Evolutionary conservation across 1,140 invertebrate genomes (phyloP), one percentile per base, ranked within the genome.

Genomic region (Pomacea maculata): DNA sequence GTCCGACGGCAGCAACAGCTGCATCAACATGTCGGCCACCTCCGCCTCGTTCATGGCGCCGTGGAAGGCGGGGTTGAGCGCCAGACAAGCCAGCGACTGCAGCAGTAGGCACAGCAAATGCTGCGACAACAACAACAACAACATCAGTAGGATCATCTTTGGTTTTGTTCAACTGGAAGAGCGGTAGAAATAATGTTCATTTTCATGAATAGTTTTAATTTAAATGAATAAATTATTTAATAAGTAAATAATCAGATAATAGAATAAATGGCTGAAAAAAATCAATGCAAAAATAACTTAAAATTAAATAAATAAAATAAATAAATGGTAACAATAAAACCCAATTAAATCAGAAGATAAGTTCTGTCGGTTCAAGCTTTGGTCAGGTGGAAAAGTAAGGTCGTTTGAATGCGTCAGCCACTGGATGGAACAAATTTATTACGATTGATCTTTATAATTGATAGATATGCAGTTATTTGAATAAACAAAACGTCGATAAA

Each of bases 71-170:
- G 94, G 92, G 77, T 94, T 92, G 68, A 95, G 86, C 17, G 94
- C 94, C 25, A 95, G 89, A 6, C 93, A 93, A 7, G 94, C 94
- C 71, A 95, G 91, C 19, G 93, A 92, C 92, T 95, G 95, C 17
- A 95, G 92, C 63, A 95, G 91, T 75, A 95, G 91, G 85, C 94
- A 95, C 67, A 95, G 89, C 15, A 95, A 91, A 93, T 95, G 95
- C 94, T 95, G 89, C 57, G 9, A 57, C 55, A 57, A 14, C 9
- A 9, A 1, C 14, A 14, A 61, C 57, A 45, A 45, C 34, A 45
- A 45, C 34, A 45, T 45, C 34, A 45, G 34, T 45, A 45, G 1
- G 34, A 45, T 45, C 34, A 45, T 45, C 34, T 45, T 45, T 45
- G 34, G 4, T 65, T 17, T n/a, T 7, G 64, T n/a, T 65, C 45